phyloP scores from a whole-genome alignment of 2,113 vertebrate genomes.

The Sylvietta virens region DNA sequence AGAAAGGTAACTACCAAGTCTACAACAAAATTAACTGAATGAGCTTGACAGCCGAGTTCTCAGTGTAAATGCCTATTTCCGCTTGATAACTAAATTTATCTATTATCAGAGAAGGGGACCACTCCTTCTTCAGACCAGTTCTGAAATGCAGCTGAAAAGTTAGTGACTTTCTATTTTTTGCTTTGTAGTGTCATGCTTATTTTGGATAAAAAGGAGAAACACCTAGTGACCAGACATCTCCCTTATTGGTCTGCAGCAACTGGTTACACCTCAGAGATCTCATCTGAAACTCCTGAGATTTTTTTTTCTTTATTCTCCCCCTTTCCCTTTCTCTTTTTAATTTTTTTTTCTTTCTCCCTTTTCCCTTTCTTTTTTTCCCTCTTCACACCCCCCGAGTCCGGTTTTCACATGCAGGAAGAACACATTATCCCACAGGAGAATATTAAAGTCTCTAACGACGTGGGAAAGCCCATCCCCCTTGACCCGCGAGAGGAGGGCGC shows the following conservation, averaged over 20 bases:
- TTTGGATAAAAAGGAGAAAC: neutral
- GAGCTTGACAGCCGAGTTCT: neutral
- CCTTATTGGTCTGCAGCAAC: neutral
- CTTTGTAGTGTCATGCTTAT: neutral
- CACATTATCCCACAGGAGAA: neutral
- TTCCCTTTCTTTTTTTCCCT: neutral
- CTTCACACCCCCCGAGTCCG: accelerated
- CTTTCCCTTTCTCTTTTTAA: accelerated
- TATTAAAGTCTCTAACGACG: neutral
- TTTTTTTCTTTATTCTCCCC: accelerated
- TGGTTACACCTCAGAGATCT: neutral
- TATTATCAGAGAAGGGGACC: neutral
- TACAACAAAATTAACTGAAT: neutral
- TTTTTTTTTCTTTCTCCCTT: neutral
- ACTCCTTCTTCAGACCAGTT: neutral
- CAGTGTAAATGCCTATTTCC: neutral
- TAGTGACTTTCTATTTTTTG: neutral
- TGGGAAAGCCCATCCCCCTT: neutral
- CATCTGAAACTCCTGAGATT: neutral
- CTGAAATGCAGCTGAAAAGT: neutral
- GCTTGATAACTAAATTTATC: neutral
- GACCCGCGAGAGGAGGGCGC: neutral
- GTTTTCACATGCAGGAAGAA: neutral
- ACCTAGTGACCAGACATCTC: neutral
- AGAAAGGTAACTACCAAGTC: neutral